Conservation (phyloP, 1,140 invertebrate species). For the Drosophila kanapiae region DNA sequence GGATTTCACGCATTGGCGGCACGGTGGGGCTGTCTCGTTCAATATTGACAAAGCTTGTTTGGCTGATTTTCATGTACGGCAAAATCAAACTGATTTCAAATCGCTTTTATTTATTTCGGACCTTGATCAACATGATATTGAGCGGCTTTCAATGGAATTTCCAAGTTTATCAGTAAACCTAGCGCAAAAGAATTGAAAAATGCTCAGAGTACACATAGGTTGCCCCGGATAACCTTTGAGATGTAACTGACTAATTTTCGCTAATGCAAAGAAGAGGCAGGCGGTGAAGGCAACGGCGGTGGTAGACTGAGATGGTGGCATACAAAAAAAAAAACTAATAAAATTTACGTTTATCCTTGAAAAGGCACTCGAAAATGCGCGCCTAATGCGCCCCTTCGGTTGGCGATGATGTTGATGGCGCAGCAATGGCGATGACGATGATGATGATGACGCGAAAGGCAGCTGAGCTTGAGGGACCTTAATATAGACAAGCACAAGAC, state of each 20-base stretch:
- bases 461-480: constrained; percentile 67
- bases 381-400: constrained; percentile 67
- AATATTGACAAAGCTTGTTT: constrained; percentile 42
- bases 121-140: constrained; percentile 14
- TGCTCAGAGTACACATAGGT: constrained; percentile 21
- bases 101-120: constrained; percentile 6
- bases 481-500: constrained; percentile 73
- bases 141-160: constrained; percentile 18
- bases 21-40: not conserved
- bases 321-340: constrained; percentile 76
- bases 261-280: constrained; percentile 72
- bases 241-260: constrained; percentile 77
- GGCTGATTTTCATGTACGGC: constrained; percentile 5
- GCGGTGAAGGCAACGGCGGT: constrained; percentile 3
- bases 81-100: constrained; percentile 1
- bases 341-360: constrained; percentile 83
- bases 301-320: constrained; percentile 8
- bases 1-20: constrained; percentile 25
- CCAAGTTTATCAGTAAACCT: constrained; percentile 10
- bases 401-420: constrained; percentile 54
- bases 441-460: constrained; percentile 42
- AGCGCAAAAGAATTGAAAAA: constrained; percentile 17
- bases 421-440: constrained; percentile 44
- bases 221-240: constrained; percentile 67
- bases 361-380: constrained; percentile 80